These are phyloP conservation scores for Narcine bancroftii DNA, from an alignment of 2,113 vertebrate species.

Conservation along the genomic window DNA sequence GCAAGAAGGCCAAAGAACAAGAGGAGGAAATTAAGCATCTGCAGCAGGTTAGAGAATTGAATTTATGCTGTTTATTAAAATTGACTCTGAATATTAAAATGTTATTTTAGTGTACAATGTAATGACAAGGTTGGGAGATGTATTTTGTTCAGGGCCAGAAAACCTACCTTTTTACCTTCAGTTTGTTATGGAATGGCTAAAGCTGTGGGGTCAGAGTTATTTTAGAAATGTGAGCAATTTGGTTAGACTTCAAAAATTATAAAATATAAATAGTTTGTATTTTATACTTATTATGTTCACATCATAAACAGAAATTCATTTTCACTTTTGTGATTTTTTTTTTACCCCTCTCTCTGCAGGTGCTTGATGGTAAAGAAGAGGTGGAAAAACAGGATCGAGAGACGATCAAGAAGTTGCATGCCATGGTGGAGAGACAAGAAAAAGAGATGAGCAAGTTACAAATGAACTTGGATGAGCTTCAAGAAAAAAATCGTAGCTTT, in stretches of 20 bases:
- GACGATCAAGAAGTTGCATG: conserved; percentile 85
- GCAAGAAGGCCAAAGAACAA: conserved; percentile 76
- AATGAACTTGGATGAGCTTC: conserved; percentile 67
- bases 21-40: conserved; percentile 81
- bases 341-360: conserved; percentile 61
- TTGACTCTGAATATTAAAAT: background rate
- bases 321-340: conserved; percentile 22
- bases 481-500: conserved; percentile 79
- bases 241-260: background rate
- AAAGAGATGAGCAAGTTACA: conserved; percentile 73
- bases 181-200: background rate
- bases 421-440: conserved; percentile 79
- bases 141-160: background rate
- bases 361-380: conserved; percentile 91
- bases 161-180: background rate
- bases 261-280: background rate
- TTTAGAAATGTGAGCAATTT: background rate
- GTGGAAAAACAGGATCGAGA: conserved; percentile 92
- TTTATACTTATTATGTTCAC: background rate
- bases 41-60: conserved; percentile 66
- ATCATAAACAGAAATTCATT: background rate
- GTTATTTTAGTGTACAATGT: no score
- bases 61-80: background rate
- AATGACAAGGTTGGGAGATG: background rate
- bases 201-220: background rate